Evolutionary conservation across 2,888 invertebrate genomes (phyloP), one percentile per base, ranked within the genome.

Genomic region (Anaspis maculata): DNA sequence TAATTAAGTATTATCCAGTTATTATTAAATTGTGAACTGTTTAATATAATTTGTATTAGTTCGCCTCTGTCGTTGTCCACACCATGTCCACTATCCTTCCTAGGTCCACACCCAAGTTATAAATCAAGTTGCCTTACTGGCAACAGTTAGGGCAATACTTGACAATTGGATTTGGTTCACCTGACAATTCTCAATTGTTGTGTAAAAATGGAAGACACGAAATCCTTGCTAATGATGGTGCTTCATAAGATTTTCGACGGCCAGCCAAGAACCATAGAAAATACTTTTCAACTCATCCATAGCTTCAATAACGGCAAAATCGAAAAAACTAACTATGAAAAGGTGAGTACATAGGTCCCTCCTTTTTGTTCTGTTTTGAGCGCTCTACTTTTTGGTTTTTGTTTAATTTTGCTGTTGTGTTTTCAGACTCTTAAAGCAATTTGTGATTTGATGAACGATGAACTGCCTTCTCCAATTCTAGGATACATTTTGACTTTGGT

Each of bases 401-500:
- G 22, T 5, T 6, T 19, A 9, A 19, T 19, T 19, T 19, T 6
- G 9, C 19, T 19, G 5, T 6, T 19, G 5, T 19, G 19, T 24
- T 24, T 42, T 34, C 34, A 53, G 59, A 59, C 59, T n/a, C 45
- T 61, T 27, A 52, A 57, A 37, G 47, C 46, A 19, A 53, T 64
- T 25, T 57, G 58, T 37, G 52, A 52, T 25, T 51, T 59, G 30
- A 49, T 64, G 53, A 56, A 55, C 37, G 60, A 61, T 46, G 44
- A 55, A 37, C 42, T 64, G 27, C 62, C 62, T n/a, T 45, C 57
- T 7, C 54, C 61, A 31, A 60, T 63, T 30, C 40, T 62, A 15
- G 49, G 59, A 3, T 62, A 63, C 41, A 54, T 61, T 32, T 44
- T 64, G 28, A 62, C 62, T 7, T 52, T 61, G 33, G 57, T 64